phyloP scores from a whole-genome alignment of 2,113 vertebrate genomes.

The Gavia stellata region DNA sequence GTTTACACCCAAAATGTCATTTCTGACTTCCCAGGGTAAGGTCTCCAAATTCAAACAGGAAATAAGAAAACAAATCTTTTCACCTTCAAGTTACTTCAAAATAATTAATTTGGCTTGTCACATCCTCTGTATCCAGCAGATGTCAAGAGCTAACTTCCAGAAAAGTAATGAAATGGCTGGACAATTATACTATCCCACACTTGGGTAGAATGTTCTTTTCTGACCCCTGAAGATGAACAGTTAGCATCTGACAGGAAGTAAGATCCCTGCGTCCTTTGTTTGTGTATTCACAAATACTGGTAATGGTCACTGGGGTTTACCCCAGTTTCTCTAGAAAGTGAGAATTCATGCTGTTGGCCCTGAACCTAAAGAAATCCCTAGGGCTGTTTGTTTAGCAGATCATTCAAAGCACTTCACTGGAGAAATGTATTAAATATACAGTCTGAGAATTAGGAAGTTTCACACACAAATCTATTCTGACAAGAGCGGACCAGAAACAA shows the following conservation, averaged over 20 bases:
- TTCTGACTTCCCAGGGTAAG: not conserved
- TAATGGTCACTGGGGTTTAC: not conserved
- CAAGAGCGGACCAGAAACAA: not conserved
- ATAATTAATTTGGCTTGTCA: not conserved
- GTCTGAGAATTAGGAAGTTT: not conserved
- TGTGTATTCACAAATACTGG: not conserved
- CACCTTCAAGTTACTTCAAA: not conserved
- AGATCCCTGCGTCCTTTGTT: not conserved
- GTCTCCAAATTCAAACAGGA: not conserved
- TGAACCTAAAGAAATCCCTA: not conserved
- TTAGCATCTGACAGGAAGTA: not conserved
- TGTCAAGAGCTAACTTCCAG: not conserved
- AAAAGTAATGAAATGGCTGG: not conserved
- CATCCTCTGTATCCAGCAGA: not conserved
- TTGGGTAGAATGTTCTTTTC: not conserved
- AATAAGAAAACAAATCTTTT: not conserved
- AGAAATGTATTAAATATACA: not conserved
- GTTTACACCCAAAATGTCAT: not conserved
- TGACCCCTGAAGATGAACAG: not conserved
- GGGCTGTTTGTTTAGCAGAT: not conserved
- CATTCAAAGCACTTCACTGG: not conserved
- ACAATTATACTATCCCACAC: not conserved
- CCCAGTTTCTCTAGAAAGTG: not conserved
- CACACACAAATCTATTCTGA: not conserved
- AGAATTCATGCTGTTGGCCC: not conserved